These are phyloP conservation scores for Oncorhynchus kisutch DNA, from an alignment of 2,113 vertebrate genomes.

Conservation along the genomic window DNA sequence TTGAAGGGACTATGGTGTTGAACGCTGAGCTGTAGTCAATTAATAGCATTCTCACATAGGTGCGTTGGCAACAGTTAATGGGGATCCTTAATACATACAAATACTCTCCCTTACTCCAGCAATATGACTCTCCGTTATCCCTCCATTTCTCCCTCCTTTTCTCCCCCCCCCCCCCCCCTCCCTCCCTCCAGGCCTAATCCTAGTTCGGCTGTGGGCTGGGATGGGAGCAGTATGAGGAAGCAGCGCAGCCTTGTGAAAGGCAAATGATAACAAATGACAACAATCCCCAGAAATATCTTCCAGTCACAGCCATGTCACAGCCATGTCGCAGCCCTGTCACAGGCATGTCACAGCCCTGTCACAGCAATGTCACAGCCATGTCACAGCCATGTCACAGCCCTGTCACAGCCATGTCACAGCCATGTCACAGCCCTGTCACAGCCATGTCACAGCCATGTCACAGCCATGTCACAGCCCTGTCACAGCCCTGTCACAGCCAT, in stretches of 20 bases:
- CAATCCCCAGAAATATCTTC: constrained; percentile 64
- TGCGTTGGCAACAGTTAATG: no score
- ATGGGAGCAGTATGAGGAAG: constrained; percentile 41
- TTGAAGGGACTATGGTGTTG: no score
- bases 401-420: constrained; percentile 49
- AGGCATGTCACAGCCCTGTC: constrained; percentile 15
- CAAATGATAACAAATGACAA: constrained; percentile 56
- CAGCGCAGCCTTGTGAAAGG: constrained; percentile 61
- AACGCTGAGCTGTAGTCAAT: no score
- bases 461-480: constrained; percentile 55
- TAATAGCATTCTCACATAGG: no score
- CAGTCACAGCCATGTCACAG: constrained; percentile 58
- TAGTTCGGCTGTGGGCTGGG: constrained; percentile 1
- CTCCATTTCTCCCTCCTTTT: no score
- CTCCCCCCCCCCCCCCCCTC: no score
- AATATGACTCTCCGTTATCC: neutral
- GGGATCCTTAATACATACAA: no score
- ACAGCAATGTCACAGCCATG: constrained; percentile 42
- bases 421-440: constrained; percentile 27
- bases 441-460: no score
- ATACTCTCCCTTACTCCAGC: no score
- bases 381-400: constrained; percentile 36
- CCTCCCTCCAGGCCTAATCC: no score
- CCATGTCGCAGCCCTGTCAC: constrained; percentile 48
- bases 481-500: constrained; percentile 55